Evolutionary conservation across 23 tunicate genomes (phyloP).

Genomic region (Corella eumyota): DNA sequence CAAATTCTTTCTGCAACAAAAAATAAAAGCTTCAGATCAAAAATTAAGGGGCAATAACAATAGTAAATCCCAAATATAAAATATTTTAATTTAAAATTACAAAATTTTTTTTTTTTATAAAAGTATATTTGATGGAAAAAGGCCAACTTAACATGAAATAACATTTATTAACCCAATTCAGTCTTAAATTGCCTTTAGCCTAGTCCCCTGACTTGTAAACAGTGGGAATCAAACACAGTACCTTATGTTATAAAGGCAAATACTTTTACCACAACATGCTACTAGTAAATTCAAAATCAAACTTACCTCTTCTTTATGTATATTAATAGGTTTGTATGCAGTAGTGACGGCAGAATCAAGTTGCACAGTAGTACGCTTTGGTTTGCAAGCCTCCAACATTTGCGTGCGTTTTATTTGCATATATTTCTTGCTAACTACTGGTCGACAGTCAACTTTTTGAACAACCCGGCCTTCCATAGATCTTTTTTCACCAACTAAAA

Average conservation of each 20-base stretch:
- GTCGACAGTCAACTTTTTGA: conserved; percentile 86
- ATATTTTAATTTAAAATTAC: too few species aligned
- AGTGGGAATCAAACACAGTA: too few species aligned
- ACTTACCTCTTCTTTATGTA: conserved; percentile 52
- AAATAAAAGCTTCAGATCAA: background rate
- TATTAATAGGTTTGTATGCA: conserved; percentile 52
- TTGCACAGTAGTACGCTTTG: conserved; percentile 53
- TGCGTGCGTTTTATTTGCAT: conserved; percentile 71
- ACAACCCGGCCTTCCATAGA: conserved; percentile 84
- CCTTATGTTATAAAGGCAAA: too few species aligned
- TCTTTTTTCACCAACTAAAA: conserved; percentile 51
- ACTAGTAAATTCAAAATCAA: background rate
- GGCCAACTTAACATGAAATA: too few species aligned
- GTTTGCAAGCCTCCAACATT: conserved; percentile 46
- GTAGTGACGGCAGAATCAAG: conserved; percentile 40
- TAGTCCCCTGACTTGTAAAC: too few species aligned
- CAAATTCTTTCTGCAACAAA: conserved; percentile 28
- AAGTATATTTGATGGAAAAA: too few species aligned
- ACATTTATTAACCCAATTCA: too few species aligned
- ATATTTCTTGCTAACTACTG: conserved; percentile 54
- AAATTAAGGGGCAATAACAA: background rate
- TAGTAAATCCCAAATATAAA: background rate
- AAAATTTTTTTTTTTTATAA: too few species aligned
- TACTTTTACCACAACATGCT: too few species aligned
- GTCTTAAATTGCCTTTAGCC: too few species aligned